Conservation (phyloP, 2,888 invertebrate genomes). For the Phaedon cochleariae region DNA sequence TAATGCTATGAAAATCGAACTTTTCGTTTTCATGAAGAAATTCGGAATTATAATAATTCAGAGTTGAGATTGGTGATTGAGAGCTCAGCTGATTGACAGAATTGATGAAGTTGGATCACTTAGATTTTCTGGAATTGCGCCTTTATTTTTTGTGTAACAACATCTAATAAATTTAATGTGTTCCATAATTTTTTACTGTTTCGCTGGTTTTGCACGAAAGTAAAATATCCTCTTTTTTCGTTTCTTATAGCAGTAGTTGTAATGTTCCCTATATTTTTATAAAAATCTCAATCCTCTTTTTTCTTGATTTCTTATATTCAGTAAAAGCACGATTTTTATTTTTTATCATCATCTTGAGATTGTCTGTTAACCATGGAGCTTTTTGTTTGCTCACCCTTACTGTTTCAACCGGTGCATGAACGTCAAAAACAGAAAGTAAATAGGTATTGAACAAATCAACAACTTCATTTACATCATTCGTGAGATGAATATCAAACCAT, state of each 20-base stretch:
- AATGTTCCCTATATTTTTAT: not conserved
- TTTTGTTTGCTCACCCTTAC: conserved; percentile 1
- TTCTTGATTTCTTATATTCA: not conserved
- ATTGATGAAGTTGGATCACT: not conserved
- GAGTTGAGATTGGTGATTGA: not conserved
- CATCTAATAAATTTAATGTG: not conserved
- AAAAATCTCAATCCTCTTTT: not conserved
- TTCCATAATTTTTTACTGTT: not conserved
- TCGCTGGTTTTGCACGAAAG: not conserved
- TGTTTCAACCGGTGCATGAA: conserved; percentile 16
- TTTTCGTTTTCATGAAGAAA: not conserved
- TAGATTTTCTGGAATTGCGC: not conserved
- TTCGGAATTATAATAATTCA: not conserved
- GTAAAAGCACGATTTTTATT: not conserved
- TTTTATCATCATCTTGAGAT: not conserved
- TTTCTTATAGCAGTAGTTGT: no score
- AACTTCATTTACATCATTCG: no score
- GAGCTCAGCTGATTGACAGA: not conserved
- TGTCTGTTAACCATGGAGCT: not conserved
- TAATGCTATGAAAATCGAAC: no score
- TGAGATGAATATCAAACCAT: no score
- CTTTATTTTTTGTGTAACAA: not conserved
- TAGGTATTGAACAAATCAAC: conserved; percentile 14
- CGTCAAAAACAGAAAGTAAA: conserved; percentile 12
- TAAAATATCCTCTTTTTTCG: no score